Percentiles rank a stretch among this genome's conserved stretches.
Evolutionary conservation across 2,113 vertebrate species (phyloP).

Genomic region (Enhydra lutris): DNA sequence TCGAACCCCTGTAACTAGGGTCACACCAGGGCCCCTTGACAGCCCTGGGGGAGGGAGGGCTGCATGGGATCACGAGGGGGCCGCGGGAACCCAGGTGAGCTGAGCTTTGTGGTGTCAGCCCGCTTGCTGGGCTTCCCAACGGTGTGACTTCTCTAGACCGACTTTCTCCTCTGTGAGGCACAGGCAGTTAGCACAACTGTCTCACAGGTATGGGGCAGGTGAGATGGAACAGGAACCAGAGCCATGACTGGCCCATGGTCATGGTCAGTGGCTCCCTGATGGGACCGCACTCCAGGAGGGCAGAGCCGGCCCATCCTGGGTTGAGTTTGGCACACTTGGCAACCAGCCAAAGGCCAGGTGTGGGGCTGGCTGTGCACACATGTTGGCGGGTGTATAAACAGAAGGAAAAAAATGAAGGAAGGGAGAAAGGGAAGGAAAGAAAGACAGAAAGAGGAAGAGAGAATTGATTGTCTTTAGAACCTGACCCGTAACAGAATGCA

Average conservation of each 20-base stretch:
- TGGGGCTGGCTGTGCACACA: accelerated
- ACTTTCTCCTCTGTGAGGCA: background rate
- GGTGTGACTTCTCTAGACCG: too few relatives aligned
- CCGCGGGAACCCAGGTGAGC: accelerated
- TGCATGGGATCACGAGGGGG: accelerated
- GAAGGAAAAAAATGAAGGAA: too few relatives aligned
- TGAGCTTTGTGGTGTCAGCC: too few relatives aligned
- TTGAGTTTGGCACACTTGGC: background rate
- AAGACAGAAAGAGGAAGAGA: background rate
- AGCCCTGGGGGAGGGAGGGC: too few relatives aligned
- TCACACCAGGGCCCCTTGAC: accelerated
- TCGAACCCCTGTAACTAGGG: background rate
- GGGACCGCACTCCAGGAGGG: accelerated
- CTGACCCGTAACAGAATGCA: background rate
- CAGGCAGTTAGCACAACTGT: accelerated
- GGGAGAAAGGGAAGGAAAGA: too few relatives aligned
- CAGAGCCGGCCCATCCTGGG: accelerated
- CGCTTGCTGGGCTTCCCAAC: accelerated
- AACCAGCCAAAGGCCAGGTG: background rate
- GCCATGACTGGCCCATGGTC: background rate
- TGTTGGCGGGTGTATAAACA: accelerated
- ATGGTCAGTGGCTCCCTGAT: too few relatives aligned
- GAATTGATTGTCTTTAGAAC: background rate
- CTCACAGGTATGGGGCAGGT: background rate
- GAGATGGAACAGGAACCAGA: background rate